Evolutionary conservation across 2,888 invertebrate genomes (phyloP).

Genomic region (Drosophila pseudotakahashii): DNA sequence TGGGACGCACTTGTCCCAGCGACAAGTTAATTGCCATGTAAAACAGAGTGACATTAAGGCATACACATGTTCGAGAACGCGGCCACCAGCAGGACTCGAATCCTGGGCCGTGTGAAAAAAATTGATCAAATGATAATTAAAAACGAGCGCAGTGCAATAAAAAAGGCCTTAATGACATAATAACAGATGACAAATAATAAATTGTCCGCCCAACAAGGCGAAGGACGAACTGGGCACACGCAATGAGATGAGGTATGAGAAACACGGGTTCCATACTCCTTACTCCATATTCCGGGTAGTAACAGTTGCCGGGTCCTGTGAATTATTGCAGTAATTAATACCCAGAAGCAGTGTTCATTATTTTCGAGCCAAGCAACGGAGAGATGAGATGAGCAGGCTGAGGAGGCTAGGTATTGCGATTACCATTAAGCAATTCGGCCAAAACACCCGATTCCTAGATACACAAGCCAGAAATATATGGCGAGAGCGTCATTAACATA

Average conservation of each 20-base stretch:
- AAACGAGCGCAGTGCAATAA: conserved; percentile 65
- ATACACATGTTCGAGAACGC: conserved; percentile 14
- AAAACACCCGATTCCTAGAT: conserved; percentile 33
- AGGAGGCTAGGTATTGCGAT: conserved; percentile 43
- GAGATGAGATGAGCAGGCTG: conserved; percentile 5
- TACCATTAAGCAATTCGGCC: conserved; percentile 56
- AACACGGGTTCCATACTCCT: background rate
- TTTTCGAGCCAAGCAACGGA: conserved; percentile 36
- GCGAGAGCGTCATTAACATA: conserved; percentile 59
- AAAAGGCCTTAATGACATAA: conserved; percentile 74
- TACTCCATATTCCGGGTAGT: conserved; percentile 9
- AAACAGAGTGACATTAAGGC: conserved; percentile 59
- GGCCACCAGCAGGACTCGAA: conserved; percentile 8
- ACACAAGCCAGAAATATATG: conserved; percentile 35
- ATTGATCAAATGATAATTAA: conserved; percentile 77
- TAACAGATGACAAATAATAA: conserved; percentile 80
- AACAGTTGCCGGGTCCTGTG: conserved; percentile 53
- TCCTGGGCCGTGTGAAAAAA: conserved; percentile 26
- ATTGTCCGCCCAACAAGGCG: conserved; percentile 55
- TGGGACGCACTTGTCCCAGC: conserved; percentile 11
- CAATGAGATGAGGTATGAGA: conserved; percentile 14
- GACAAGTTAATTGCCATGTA: conserved; percentile 71
- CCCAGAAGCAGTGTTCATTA: conserved; percentile 69
- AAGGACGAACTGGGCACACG: conserved; percentile 45
- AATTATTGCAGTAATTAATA: conserved; percentile 77